Percentiles rank a stretch among this genome's conserved stretches.
These are phyloP conservation scores for Catocala sponsa DNA, from an alignment of 2,888 invertebrate genomes.

Conservation along the genomic window DNA sequence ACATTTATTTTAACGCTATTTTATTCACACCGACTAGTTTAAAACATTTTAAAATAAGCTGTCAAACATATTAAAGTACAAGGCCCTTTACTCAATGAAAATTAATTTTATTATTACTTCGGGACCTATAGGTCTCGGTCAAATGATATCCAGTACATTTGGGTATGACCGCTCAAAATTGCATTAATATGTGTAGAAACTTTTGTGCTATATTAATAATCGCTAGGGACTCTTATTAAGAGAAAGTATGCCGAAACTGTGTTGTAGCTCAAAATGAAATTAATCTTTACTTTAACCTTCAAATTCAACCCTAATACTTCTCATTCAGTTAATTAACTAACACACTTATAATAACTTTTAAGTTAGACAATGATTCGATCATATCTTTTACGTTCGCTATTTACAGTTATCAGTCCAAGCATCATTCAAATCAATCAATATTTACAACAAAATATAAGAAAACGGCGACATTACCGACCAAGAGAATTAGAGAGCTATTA, in stretches of 20 bases:
- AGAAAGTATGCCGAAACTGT: conserved; percentile 8
- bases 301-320: conserved; percentile 10
- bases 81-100: conserved; percentile 10
- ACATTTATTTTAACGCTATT: conserved; percentile 26
- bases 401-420: conserved; percentile 58
- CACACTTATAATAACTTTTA: conserved; percentile 17
- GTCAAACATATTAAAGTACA: conserved; percentile 29
- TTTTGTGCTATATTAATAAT: neutral
- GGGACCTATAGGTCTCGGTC: too few species aligned
- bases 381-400: conserved; percentile 54
- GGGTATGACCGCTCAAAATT: too few species aligned
- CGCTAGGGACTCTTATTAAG: neutral
- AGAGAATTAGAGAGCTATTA: conserved; percentile 54
- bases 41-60: conserved; percentile 16
- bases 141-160: too few species aligned
- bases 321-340: conserved; percentile 10
- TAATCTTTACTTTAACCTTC: conserved; percentile 2
- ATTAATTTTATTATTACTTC: too few species aligned
- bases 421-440: conserved; percentile 38
- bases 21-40: conserved; percentile 33
- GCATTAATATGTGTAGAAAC: neutral
- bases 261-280: conserved; percentile 4
- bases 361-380: conserved; percentile 20
- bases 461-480: conserved; percentile 20
- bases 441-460: conserved; percentile 44